Conservation (phyloP, 2,113 vertebrate genomes). For the Myotis lucifugus region DNA sequence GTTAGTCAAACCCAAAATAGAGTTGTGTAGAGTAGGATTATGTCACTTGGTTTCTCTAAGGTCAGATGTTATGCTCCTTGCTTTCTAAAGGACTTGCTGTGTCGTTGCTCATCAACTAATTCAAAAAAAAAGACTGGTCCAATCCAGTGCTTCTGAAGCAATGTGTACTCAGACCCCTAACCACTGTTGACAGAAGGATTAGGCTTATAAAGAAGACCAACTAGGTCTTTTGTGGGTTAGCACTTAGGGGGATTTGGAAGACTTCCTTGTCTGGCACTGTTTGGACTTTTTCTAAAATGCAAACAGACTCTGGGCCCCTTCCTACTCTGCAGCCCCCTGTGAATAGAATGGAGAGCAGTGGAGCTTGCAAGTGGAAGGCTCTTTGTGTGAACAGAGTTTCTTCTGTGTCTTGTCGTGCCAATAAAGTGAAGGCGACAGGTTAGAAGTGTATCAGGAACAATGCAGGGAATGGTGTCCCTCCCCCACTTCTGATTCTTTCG, state of each 20-base stretch:
- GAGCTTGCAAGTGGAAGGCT: not conserved
- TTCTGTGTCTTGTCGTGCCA: not conserved
- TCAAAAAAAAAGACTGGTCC: not conserved
- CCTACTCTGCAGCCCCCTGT: not conserved
- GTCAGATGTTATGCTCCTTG: slow-evolving; percentile 47
- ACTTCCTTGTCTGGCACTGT: not conserved
- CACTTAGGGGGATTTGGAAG: not conserved
- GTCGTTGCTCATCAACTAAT: not conserved
- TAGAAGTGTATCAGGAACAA: slow-evolving; percentile 11
- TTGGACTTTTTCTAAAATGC: slow-evolving; percentile 25
- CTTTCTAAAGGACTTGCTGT: slow-evolving; percentile 35
- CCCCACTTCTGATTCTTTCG: not conserved
- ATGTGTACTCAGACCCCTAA: not conserved
- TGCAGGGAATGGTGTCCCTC: not conserved
- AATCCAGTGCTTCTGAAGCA: not conserved
- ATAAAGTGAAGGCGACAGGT: not conserved
- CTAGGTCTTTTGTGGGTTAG: slow-evolving; percentile 10
- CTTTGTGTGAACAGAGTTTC: not conserved
- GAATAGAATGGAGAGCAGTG: not conserved
- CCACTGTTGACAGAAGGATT: slow-evolving; percentile 46
- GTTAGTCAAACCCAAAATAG: slow-evolving; percentile 36
- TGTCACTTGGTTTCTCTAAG: slow-evolving; percentile 55
- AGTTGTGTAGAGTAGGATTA: slow-evolving; percentile 41
- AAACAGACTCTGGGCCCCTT: not conserved
- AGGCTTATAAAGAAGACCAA: slow-evolving; percentile 34